phyloP scores from a whole-genome alignment of 2,113 vertebrate genomes.

The Tonatia bakeri region DNA sequence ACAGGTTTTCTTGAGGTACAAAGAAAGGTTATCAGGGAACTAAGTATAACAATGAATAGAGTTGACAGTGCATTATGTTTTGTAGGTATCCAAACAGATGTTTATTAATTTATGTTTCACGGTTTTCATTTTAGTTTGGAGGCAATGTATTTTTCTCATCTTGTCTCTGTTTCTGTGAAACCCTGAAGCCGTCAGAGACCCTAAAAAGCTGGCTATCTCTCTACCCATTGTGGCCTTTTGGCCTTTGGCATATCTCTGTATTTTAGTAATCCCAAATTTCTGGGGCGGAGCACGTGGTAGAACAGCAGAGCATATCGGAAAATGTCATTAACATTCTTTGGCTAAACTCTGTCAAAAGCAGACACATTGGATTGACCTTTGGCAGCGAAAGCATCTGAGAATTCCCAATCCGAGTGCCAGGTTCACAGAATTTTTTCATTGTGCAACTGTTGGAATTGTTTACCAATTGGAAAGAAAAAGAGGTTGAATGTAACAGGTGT shows the following conservation, averaged over 20 bases:
- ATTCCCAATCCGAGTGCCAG: constrained; percentile 59
- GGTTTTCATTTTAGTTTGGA: neutral
- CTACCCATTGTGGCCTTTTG: neutral
- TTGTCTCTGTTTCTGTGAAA: neutral
- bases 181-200: neutral
- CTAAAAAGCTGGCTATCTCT: neutral
- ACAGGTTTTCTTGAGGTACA: neutral
- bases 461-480: constrained; percentile 23
- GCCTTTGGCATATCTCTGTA: neutral
- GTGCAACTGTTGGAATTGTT: constrained; percentile 30
- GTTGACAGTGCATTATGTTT: neutral
- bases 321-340: constrained; percentile 68
- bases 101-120: neutral
- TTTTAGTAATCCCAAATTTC: constrained; percentile 45
- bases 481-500: constrained; percentile 2
- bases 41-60: neutral
- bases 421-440: constrained; percentile 1
- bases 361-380: constrained; percentile 63
- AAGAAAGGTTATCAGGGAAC: neutral
- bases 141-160: neutral
- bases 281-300: neutral
- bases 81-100: neutral
- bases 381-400: constrained; percentile 61
- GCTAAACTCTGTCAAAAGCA: constrained; percentile 58
- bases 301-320: constrained; percentile 35